Percentiles rank a stretch among this genome's conserved stretches.
phyloP scores from a whole-genome alignment of 1,140 invertebrate species.

The Maniola jurtina region DNA sequence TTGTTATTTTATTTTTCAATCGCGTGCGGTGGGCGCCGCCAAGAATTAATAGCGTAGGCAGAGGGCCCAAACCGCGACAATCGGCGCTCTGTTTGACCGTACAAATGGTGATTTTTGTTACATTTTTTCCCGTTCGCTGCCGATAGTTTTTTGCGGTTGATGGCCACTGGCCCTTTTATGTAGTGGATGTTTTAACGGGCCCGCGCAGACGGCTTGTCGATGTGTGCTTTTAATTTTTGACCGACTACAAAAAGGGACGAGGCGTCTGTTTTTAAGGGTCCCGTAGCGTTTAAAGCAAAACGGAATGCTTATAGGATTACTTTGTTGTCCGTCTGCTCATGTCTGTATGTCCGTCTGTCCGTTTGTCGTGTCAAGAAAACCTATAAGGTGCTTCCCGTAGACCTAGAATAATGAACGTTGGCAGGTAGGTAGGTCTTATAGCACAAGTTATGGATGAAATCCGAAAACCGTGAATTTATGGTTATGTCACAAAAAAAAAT shows the following conservation, averaged over 20 bases:
- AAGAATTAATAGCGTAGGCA: constrained; percentile 67
- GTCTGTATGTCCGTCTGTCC: too few species aligned
- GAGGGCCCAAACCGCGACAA: constrained; percentile 59
- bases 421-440: too few species aligned
- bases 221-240: constrained; percentile 17
- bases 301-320: too few species aligned
- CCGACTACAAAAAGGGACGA: not conserved
- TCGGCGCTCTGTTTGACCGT: constrained; percentile 61
- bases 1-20: constrained; percentile 73
- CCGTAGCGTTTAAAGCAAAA: too few species aligned
- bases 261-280: too few species aligned
- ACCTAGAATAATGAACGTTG: too few species aligned
- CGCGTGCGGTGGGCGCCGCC: constrained; percentile 47
- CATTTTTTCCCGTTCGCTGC: constrained; percentile 58
- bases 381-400: too few species aligned
- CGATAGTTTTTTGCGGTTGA: constrained; percentile 71
- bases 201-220: constrained; percentile 31
- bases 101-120: constrained; percentile 35
- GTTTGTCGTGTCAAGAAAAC: too few species aligned
- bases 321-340: too few species aligned
- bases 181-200: constrained; percentile 53
- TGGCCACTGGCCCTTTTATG: constrained; percentile 54
- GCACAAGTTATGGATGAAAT: too few species aligned
- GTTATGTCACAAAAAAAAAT: too few species aligned
- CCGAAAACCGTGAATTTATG: too few species aligned